Evolutionary conservation across 2,888 invertebrate species (phyloP), one percentile per base, ranked within the genome.

Genomic region (Synergus gifuensis): DNA sequence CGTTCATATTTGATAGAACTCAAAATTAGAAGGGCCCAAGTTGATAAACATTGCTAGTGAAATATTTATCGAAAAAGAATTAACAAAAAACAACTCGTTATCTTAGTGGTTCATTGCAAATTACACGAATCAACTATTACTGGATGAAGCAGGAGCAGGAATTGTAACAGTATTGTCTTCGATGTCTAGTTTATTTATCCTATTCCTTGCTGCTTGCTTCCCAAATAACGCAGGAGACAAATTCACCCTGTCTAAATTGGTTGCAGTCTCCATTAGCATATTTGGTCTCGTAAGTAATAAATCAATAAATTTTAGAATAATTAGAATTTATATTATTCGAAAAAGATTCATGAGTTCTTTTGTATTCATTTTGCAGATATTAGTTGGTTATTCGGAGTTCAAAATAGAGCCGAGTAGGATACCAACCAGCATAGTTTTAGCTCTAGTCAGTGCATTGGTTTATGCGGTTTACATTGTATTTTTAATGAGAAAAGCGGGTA

Each of bases 41-140:
- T 28, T 28, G 28, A 28, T 28, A 28, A 28, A 28, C 28, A 28
- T 28, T 28, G 28, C 28, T 28, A 28, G 2, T 28, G 28, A 2
- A 28, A 58, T 62, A 18, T 62, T 62, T 22, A 18, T 36, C 36
- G 36, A 36, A 36, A 36, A 36, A 36, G 36, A 36, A 36, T 5
- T 36, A 5, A n/a, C 9, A n/a, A 58, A 58, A 58, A 18, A 58
- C 3, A 14, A 1, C 5, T n/a, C 81, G 77, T 78, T 86, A 84
- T 87, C 95, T 95, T 93, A 98, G 97, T 99, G 98, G 98, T 98
- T 99, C 93, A 93, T 96, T 88, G 98, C 98, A 79, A 98, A 98
- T 93, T 98, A 98, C 91, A 95, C 97, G 79, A 98, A 97, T 93
- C 98, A 98, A 92, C 94, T 98, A 89, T 97, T 98, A 76, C 93